These are phyloP conservation scores for Leptodactylus fallax DNA, from an alignment of 2,797 vertebrate species.

Conservation along the genomic window DNA sequence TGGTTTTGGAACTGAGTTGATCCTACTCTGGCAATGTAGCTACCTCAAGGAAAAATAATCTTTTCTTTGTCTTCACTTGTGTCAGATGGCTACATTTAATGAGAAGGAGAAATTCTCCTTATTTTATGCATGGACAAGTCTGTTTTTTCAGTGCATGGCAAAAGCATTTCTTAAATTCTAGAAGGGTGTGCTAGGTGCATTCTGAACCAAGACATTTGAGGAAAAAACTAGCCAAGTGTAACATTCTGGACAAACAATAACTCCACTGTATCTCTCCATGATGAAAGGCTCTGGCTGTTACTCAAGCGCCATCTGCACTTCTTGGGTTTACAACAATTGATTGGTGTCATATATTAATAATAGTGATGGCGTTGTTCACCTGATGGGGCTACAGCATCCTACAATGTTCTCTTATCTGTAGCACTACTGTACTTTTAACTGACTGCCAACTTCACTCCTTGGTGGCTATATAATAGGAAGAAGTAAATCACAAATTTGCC, in stretches of 20 bases:
- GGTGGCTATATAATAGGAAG: background rate
- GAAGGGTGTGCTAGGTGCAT: conserved; percentile 52
- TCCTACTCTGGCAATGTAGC: background rate
- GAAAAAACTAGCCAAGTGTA: conserved; percentile 52
- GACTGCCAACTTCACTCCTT: background rate
- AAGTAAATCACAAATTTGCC: background rate
- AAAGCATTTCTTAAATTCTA: conserved; percentile 55
- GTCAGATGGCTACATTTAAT: conserved; percentile 37
- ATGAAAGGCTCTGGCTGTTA: background rate
- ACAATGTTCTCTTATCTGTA: background rate
- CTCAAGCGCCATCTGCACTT: background rate
- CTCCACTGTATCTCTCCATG: conserved; percentile 38
- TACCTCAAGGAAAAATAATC: conserved; percentile 29
- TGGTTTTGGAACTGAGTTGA: background rate
- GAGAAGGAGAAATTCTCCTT: conserved; percentile 25
- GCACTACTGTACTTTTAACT: background rate
- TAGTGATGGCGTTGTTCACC: background rate
- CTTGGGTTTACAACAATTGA: background rate
- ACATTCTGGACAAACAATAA: conserved; percentile 49
- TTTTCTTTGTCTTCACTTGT: conserved; percentile 23
- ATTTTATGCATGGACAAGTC: conserved; percentile 39
- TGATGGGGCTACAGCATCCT: background rate
- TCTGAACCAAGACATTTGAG: conserved; percentile 36
- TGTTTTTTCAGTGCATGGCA: conserved; percentile 25
- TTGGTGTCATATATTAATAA: conserved; percentile 12